Evolutionary conservation across 2,113 vertebrate genomes (phyloP), one percentile per base, ranked within the genome.

Genomic region (Grammatotria lemairii): DNA sequence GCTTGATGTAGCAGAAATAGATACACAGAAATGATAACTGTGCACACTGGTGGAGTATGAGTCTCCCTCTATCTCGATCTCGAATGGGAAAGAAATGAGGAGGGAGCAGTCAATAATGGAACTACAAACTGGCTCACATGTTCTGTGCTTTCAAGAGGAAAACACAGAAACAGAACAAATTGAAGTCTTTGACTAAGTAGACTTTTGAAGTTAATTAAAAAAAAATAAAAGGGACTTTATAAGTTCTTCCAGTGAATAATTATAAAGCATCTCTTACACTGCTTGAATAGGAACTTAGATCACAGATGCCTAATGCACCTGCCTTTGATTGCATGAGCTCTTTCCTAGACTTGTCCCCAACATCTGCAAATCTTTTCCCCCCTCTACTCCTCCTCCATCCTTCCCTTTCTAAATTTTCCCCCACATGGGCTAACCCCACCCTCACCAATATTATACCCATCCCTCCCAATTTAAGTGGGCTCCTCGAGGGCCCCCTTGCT

Each of bases 401-500:
- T 49, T 89, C 33, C 83, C 60, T 54, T 83, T 83, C 84, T 68
- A 84, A 91, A 81, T 26, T 80, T 51, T 42, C 23, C 85, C 85
- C 28, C 3, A 33, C 78, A 55, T 89, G 60, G 6, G 42, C 85
- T 31, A 35, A 89, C 88, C 75, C 86, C 87, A 89, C 87, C 86
- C 83, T 83, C 63, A 35, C 73, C 85, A 83, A 75, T 89, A 87
- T 88, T 82, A 60, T 78, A 83, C 91, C 87, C 70, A 83, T 90
- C 90, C 86, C 81, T 92, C 85, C 86, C 85, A 89, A 88, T 94
- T 88, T 91, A 79, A 91, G 79, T 45, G 80, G 88, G 88, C 91
- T 94, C 93, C 94, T 93, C 81, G 73, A 80, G 91, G 92, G 92
- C 92, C 92, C 91, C 92, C 94, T 92, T 93, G 89, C 94, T 95